Evolutionary conservation across 2,113 vertebrate species (phyloP).

Genomic region (Tragelaphus imberbis): DNA sequence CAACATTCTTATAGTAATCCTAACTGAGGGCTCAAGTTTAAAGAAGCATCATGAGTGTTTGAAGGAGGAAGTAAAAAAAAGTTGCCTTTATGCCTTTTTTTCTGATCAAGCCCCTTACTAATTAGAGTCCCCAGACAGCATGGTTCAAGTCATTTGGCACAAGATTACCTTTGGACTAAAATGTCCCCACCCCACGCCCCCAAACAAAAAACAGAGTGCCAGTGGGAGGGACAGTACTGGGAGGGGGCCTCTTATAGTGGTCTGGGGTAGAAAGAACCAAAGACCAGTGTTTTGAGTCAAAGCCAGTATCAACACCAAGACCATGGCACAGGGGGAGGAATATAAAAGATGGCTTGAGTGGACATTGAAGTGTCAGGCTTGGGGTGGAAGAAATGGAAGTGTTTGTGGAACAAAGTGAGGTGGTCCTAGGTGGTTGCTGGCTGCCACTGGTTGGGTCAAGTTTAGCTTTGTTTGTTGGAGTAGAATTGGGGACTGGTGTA

Average conservation of each 20-base stretch:
- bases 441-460: background rate
- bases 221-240: rapidly evolving
- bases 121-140: background rate
- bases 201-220: background rate
- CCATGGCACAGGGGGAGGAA: no score
- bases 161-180: background rate
- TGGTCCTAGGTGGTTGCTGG: background rate
- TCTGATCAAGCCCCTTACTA: background rate
- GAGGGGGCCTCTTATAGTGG: background rate
- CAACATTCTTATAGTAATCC: background rate
- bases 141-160: background rate
- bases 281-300: background rate
- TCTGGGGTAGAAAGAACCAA: background rate
- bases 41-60: background rate
- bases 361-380: background rate
- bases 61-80: background rate
- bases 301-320: background rate
- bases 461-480: background rate
- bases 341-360: background rate
- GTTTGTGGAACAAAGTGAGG: background rate
- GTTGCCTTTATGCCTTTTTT: background rate
- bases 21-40: background rate
- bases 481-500: background rate
- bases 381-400: background rate
- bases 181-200: background rate